Conservation (phyloP, 2,888 invertebrate genomes). For the Labia minor region DNA sequence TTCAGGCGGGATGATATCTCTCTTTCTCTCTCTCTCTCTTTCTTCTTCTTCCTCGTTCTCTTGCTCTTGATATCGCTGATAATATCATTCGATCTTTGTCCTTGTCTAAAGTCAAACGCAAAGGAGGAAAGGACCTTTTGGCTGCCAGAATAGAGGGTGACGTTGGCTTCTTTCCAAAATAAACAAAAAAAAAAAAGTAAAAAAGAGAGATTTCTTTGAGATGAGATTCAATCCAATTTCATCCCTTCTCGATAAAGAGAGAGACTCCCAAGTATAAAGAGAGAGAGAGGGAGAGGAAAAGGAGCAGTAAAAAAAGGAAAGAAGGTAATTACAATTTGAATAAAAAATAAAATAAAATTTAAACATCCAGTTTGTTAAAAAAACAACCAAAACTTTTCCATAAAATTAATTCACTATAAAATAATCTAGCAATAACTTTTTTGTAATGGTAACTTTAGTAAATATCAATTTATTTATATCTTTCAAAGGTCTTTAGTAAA, state of each 20-base stretch:
- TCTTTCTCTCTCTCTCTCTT: background rate
- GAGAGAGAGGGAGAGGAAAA: background rate
- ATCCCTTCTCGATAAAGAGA: background rate
- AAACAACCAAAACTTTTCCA: too few relatives aligned
- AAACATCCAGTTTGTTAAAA: too few relatives aligned
- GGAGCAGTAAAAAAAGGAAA: background rate
- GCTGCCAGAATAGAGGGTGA: background rate
- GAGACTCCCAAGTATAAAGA: background rate
- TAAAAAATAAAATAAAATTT: background rate
- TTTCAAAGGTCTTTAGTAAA: too few relatives aligned
- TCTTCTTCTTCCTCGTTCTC: background rate
- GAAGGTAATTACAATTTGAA: constrained; percentile 5
- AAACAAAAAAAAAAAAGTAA: background rate
- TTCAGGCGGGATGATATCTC: background rate
- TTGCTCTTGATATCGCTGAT: too few relatives aligned
- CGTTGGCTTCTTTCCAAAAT: background rate
- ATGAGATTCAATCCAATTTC: constrained; percentile 13
- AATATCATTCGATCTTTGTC: background rate
- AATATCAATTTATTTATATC: too few relatives aligned
- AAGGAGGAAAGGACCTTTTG: constrained; percentile 13
- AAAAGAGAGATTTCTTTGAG: background rate
- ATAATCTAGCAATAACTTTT: too few relatives aligned
- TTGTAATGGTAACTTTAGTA: too few relatives aligned
- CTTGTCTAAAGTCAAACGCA: constrained; percentile 8
- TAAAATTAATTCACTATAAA: too few relatives aligned